Evolutionary conservation across 2,888 invertebrate species (phyloP), one percentile per base, ranked within the genome.

Genomic region (Acleris holmiana): DNA sequence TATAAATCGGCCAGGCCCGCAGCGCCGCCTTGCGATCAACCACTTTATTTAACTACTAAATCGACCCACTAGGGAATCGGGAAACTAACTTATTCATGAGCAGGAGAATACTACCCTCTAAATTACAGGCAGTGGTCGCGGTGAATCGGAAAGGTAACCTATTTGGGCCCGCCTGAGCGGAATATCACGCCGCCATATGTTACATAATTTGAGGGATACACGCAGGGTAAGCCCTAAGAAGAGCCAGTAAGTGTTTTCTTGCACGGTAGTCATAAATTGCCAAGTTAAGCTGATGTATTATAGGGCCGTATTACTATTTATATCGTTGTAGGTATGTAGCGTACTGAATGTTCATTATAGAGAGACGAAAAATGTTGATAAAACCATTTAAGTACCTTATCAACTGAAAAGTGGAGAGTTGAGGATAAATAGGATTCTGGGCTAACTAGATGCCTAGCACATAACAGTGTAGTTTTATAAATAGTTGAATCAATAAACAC

Each of bases 21-120:
- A 1, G 53, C 51, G 48, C 40, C 61, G 40, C 55, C 55, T 65
- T 60, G 46, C 65, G 47, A 61, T 66, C 57, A 19, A 67, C 49
- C 65, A 56, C 67, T 67, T 67, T 69, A 67, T 89, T 90, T 89
- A 89, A 89, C 85, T 89, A 90, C 90, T 90, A 86, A 91, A 85
- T 80, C 77, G 79, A 81, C 78, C 82, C 80, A 79, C 80, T 76
- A 76, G 78, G 76, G 75, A 75, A 75, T 77, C 69, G 71, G 70
- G 69, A 67, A 60, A 80, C 85, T 91, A 88, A 89, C 86, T 83
- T 90, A 91, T 91, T 91, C 91, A 91, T 91, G 91, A 87, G 84
- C 84, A 80, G 76, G 85, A 85, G 85, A 86, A 86, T 84, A 83
- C 83, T 77, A 79, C 82, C 82, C 82, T 76, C 79, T 80, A 83